phyloP scores from a whole-genome alignment of 2,797 vertebrate species.

The Galaxias olidus region DNA sequence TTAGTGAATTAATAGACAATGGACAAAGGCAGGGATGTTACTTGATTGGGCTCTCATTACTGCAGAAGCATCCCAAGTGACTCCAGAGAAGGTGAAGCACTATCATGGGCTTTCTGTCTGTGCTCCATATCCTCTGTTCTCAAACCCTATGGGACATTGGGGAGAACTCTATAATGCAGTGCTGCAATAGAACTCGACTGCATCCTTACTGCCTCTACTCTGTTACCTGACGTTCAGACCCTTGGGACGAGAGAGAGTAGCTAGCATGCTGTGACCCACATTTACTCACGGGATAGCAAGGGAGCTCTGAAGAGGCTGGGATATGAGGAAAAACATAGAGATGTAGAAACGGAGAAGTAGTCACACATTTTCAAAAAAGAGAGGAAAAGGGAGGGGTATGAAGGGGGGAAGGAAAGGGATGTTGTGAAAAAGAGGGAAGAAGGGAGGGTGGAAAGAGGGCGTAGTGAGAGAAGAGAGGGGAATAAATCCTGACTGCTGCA shows the following conservation, averaged over 20 bases:
- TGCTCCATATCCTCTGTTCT: constrained; percentile 53
- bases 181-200: constrained; percentile 29
- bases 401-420: background rate
- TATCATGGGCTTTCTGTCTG: constrained; percentile 25
- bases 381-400: constrained; percentile 25
- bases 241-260: constrained; percentile 44
- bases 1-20: too few species aligned
- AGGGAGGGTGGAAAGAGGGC: constrained; percentile 16
- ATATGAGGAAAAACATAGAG: constrained; percentile 4
- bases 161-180: constrained; percentile 37
- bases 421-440: constrained; percentile 6
- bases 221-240: constrained; percentile 42
- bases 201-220: constrained; percentile 31
- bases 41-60: too few species aligned
- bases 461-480: constrained; percentile 4
- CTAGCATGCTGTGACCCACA: constrained; percentile 55
- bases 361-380: too few species aligned
- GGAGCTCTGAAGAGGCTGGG: constrained; percentile 23
- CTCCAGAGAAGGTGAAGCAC: constrained; percentile 47
- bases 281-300: constrained; percentile 50
- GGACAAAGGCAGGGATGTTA: too few species aligned
- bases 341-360: too few species aligned
- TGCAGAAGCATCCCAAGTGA: constrained; percentile 25
- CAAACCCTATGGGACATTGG: constrained; percentile 37
- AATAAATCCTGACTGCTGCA: constrained; percentile 58